Percentiles rank a stretch among this genome's conserved stretches.
phyloP scores from a whole-genome alignment of 2,113 vertebrate genomes.

The Pipra filicauda region DNA sequence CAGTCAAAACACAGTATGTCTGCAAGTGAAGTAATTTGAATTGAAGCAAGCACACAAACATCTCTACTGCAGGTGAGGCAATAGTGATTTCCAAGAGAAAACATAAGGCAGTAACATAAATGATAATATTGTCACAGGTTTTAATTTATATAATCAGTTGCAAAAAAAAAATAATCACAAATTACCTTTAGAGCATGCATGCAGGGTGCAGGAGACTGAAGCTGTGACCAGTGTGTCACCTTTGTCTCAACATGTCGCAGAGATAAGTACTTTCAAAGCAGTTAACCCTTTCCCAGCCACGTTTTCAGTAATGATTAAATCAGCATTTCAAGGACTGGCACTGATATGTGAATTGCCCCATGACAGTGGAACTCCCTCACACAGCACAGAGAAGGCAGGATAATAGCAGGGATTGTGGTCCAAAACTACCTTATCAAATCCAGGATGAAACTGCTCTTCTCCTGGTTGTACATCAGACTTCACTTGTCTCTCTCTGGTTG shows the following conservation, averaged over 20 bases:
- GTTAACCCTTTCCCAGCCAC: background rate
- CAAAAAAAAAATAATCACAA: background rate
- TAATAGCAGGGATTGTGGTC: background rate
- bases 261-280: background rate
- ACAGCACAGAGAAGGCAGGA: background rate
- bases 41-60: background rate
- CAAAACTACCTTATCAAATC: background rate
- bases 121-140: accelerated
- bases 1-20: background rate
- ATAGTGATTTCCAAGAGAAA: background rate
- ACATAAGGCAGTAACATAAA: background rate
- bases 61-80: background rate
- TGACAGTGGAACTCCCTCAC: background rate
- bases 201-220: background rate
- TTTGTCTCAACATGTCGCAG: accelerated
- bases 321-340: background rate
- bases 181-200: accelerated
- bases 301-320: background rate
- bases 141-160: background rate
- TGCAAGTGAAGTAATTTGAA: background rate
- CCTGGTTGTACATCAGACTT: background rate
- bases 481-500: background rate
- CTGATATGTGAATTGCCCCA: accelerated
- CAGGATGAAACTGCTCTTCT: background rate
- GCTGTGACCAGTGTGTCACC: background rate